Conservation (phyloP, 1,140 invertebrate genomes). For the Micrasema longulum region DNA sequence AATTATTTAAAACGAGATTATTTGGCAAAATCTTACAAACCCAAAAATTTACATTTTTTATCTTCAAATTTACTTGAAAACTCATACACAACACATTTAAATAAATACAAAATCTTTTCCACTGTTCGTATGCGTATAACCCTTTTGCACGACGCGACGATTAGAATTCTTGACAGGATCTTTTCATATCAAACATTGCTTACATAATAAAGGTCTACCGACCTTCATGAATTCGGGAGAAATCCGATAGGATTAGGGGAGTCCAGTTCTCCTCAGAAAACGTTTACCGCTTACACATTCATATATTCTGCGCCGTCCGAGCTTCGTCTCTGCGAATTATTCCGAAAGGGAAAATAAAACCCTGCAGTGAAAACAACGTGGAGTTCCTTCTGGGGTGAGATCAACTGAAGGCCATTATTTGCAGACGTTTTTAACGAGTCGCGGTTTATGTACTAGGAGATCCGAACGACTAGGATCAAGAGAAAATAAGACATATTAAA, state of each 20-base stretch:
- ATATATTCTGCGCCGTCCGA: constrained; percentile 23
- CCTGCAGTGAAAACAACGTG: constrained; percentile 2
- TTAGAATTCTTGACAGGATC: constrained; percentile 22
- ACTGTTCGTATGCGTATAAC: neutral
- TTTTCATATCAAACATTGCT: constrained; percentile 30
- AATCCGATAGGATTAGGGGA: too few relatives aligned
- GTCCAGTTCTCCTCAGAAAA: neutral
- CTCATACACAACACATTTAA: too few relatives aligned
- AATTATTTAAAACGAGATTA: too few relatives aligned
- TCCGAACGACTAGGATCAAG: too few relatives aligned
- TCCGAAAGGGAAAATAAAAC: constrained; percentile 16
- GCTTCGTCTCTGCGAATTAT: neutral
- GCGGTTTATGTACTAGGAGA: constrained; percentile 3
- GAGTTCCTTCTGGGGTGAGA: constrained; percentile 1
- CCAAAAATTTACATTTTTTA: too few relatives aligned
- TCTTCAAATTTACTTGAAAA: too few relatives aligned
- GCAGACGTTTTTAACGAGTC: constrained; percentile 22
- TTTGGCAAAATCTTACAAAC: too few relatives aligned
- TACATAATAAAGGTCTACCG: constrained; percentile 5
- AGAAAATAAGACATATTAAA: too few relatives aligned
- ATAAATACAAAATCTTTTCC: neutral
- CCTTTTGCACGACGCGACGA: neutral
- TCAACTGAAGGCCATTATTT: constrained; percentile 26
- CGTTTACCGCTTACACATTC: constrained; percentile 8
- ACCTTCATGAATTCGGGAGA: neutral